Conservation (phyloP, 2,888 invertebrate genomes). For the Adelognathus sp. region DNA sequence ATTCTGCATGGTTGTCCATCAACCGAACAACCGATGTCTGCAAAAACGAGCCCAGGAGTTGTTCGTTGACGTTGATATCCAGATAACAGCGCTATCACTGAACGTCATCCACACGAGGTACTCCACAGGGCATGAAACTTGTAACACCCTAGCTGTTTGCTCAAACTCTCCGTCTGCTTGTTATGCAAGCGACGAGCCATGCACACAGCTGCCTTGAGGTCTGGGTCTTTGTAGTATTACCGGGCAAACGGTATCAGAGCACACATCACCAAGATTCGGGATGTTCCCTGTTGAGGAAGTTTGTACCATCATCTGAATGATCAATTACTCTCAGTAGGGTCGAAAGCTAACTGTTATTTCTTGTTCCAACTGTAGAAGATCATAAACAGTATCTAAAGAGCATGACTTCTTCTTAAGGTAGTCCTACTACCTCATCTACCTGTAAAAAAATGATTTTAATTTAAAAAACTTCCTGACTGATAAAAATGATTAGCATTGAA, state of each 20-base stretch:
- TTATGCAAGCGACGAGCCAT: not conserved
- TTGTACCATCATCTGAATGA: not conserved
- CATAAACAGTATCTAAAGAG: too few species aligned
- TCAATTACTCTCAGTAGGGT: too few species aligned
- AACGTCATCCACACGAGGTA: not conserved
- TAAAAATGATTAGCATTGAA: too few species aligned
- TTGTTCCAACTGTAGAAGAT: too few species aligned
- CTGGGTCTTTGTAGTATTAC: not conserved
- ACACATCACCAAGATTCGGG: not conserved
- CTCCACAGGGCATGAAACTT: slow-evolving; percentile 2
- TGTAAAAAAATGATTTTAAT: too few species aligned
- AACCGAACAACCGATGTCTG: too few species aligned
- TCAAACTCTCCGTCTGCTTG: not conserved
- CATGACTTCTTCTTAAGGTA: too few species aligned
- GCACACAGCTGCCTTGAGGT: not conserved
- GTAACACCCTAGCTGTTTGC: not conserved
- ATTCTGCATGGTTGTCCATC: not conserved
- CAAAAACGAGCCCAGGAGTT: not conserved
- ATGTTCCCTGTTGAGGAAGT: not conserved
- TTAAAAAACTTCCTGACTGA: too few species aligned
- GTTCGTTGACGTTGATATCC: not conserved
- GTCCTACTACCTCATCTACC: too few species aligned
- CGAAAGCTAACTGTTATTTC: not conserved
- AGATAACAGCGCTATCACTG: not conserved
- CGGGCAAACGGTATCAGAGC: not conserved